Evolutionary conservation across 2,888 invertebrate genomes (phyloP), one percentile per base, ranked within the genome.

Genomic region (Epirrhoe tristata): DNA sequence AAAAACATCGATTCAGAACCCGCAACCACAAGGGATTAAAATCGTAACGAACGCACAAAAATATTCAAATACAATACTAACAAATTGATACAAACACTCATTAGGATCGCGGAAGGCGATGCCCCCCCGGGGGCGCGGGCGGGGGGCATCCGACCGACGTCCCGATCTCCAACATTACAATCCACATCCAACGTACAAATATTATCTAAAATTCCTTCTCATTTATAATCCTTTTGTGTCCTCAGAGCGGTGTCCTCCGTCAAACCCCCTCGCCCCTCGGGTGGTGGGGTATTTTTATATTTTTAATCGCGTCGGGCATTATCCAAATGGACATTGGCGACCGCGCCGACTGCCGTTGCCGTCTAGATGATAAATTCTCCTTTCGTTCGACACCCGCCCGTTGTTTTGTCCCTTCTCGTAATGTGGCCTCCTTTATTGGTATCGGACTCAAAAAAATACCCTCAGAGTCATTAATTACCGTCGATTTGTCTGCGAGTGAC

Each of bases 211-310:
- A 93, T 93, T 93, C 93, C 93, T 93, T 93, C 93, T 93, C 93
- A 93, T 93, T 93, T 93, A 93, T 93, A 93, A 93, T 93, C 93
- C 93, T 93, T 93, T 93, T 93, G 93, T 93, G 93, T 93, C 93
- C 91, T 92, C 91, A 88, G 90, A 86, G 91, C 90, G 89, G 91
- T 88, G 91, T 93, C 93, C 92, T 93, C 93, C 93, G 93, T 91
- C 93, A 90, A 88, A 87, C 81, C 85, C 79, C 84, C 84, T 75
- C 77, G 79, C 77, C 72, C 66, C 61, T 77, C 77, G 81, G 81
- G 77, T 74, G 81, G 82, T 78, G 87, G 89, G 89, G 90, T 93
- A 93, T 93, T 93, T 93, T 93, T 93, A 93, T 93, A 93, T 93
- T 93, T 93, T 93, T 93, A 93, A 93, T 93, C 93, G 93, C 91